Evolutionary conservation across 1,140 invertebrate species (phyloP).

Genomic region (Asbolus verrucosus): DNA sequence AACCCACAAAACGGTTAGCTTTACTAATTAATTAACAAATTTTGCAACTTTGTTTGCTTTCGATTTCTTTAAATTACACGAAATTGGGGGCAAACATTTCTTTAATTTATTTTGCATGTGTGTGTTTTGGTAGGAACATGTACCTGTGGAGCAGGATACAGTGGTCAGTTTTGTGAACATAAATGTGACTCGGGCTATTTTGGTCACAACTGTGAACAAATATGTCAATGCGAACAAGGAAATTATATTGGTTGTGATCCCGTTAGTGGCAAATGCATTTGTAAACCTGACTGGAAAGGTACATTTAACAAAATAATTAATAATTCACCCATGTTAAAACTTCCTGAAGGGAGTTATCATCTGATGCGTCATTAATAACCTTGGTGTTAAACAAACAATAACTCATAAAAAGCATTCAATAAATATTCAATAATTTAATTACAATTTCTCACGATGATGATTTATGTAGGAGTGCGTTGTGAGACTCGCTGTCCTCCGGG

Average conservation of each 20-base stretch:
- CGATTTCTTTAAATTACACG: constrained; percentile 12
- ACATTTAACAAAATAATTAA: constrained; percentile 46
- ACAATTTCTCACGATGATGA: constrained; percentile 24
- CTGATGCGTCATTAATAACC: constrained; percentile 16
- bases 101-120: constrained; percentile 54
- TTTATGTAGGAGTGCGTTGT: constrained; percentile 78
- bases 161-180: constrained; percentile 81
- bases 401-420: no score
- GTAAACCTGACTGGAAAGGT: constrained; percentile 85
- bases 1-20: constrained; percentile 82
- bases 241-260: constrained; percentile 83
- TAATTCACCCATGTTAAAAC: neutral
- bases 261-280: constrained; percentile 84
- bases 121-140: constrained; percentile 76
- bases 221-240: constrained; percentile 78
- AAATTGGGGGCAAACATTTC: constrained; percentile 6
- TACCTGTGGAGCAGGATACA: constrained; percentile 88
- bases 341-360: no score
- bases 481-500: constrained; percentile 86
- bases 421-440: no score
- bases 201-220: constrained; percentile 78
- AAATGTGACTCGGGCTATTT: constrained; percentile 77
- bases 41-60: constrained; percentile 42
- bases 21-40: constrained; percentile 47
- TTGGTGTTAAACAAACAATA: neutral